A percentile compares a stretch with the other conserved stretches of the same genome.
These are phyloP conservation scores for Gambusia yucatana DNA, from an alignment of 2,797 vertebrate species.

Conservation along the genomic window DNA sequence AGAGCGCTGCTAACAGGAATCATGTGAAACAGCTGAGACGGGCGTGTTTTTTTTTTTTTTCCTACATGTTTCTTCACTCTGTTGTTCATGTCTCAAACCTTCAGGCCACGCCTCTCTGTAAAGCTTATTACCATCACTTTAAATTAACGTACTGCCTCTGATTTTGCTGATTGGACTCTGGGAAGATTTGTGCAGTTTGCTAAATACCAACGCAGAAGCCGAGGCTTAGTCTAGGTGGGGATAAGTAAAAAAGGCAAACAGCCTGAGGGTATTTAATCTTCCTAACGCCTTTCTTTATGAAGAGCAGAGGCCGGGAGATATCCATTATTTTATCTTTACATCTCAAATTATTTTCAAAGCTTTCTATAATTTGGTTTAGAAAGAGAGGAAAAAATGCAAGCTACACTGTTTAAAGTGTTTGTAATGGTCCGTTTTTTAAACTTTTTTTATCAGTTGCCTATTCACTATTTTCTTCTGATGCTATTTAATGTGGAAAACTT, in stretches of 20 bases:
- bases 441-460: too few species aligned
- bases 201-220: slow-evolving; percentile 16
- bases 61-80: neutral
- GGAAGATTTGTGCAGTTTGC: slow-evolving; percentile 55
- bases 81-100: neutral
- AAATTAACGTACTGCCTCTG: slow-evolving; percentile 41
- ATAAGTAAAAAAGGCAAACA: slow-evolving; percentile 52
- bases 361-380: neutral
- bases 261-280: slow-evolving; percentile 21
- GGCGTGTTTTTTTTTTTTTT: slow-evolving; percentile 41
- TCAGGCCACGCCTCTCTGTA: neutral
- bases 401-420: neutral
- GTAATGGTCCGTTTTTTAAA: too few species aligned
- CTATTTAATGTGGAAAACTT: neutral
- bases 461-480: neutral
- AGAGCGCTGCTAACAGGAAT: slow-evolving; percentile 26
- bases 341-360: neutral
- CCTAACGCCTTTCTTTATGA: slow-evolving; percentile 1
- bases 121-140: slow-evolving; percentile 58
- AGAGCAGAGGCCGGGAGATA: neutral
- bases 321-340: neutral
- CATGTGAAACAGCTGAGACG: slow-evolving; percentile 54
- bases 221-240: slow-evolving; percentile 38
- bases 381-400: neutral
- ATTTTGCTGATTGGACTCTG: slow-evolving; percentile 59